A percentile compares a stretch with the other conserved stretches of the same genome.
Evolutionary conservation across 2,888 invertebrate species (phyloP).

Genomic region (Lasiommata megera): DNA sequence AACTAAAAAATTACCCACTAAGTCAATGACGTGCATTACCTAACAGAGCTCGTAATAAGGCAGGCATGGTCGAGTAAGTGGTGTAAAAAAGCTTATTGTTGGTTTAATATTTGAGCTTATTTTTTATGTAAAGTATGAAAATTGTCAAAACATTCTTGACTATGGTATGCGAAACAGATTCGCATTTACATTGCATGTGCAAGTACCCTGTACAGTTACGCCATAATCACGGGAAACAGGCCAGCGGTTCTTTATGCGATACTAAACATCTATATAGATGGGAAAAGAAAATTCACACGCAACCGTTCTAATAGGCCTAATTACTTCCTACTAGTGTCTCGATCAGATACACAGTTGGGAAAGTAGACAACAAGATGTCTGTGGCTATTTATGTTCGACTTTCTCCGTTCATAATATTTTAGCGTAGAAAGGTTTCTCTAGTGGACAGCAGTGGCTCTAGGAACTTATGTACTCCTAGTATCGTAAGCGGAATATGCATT

Average conservation of each 20-base stretch:
- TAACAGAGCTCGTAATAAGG: too few species aligned
- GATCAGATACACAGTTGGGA: constrained; percentile 33
- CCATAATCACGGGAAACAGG: constrained; percentile 24
- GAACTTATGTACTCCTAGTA: neutral
- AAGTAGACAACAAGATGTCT: constrained; percentile 15
- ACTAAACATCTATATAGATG: constrained; percentile 21
- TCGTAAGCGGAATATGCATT: too few species aligned
- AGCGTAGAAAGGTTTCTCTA: neutral
- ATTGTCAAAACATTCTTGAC: neutral
- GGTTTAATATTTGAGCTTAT: too few species aligned
- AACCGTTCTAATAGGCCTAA: constrained; percentile 40
- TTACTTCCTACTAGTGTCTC: constrained; percentile 37
- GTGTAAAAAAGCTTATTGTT: too few species aligned
- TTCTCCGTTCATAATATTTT: constrained; percentile 15
- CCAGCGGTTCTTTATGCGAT: constrained; percentile 22
- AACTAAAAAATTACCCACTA: too few species aligned
- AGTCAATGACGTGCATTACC: too few species aligned
- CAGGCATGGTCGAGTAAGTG: too few species aligned
- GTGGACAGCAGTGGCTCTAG: neutral
- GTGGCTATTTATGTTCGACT: constrained; percentile 8
- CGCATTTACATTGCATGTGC: neutral
- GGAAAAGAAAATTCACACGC: constrained; percentile 33
- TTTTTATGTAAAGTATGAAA: too few species aligned
- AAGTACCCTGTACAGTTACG: constrained; percentile 2
- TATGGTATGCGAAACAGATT: neutral